Evolutionary conservation across 2,797 vertebrate genomes (phyloP).

Genomic region (Mus spretus): DNA sequence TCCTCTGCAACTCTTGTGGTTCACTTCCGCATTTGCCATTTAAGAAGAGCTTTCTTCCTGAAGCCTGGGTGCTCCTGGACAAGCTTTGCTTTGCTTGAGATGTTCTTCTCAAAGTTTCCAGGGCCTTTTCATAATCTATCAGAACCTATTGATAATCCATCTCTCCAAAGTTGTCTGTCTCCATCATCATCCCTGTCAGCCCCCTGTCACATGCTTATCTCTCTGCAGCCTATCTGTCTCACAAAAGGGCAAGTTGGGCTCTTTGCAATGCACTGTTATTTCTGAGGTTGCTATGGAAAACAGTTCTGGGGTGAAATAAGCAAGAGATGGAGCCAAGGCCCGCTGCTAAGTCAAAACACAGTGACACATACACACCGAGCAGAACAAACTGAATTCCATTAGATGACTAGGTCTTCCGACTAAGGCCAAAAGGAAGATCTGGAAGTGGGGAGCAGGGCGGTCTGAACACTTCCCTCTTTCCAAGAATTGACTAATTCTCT

Average conservation of each 20-base stretch:
- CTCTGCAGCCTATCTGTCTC: neutral
- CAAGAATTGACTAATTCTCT: slow-evolving; percentile 78
- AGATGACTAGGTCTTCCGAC: neutral
- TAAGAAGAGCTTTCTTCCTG: rapidly evolving
- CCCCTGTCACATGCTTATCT: neutral
- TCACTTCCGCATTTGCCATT: neutral
- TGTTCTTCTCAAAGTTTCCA: neutral
- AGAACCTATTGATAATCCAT: neutral
- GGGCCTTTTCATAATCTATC: neutral
- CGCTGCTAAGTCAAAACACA: neutral
- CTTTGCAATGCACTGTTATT: neutral
- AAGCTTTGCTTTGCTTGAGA: neutral
- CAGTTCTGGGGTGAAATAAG: neutral
- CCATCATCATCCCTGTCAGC: neutral
- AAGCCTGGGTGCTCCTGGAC: neutral
- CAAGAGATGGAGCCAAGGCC: neutral
- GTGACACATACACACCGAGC: rapidly evolving
- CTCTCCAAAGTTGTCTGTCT: neutral
- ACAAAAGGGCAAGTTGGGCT: neutral
- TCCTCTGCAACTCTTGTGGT: neutral
- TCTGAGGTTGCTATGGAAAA: neutral
- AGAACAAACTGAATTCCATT: neutral
- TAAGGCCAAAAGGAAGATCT: slow-evolving; percentile 30
- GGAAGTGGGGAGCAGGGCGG: slow-evolving; percentile 42
- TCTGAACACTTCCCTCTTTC: slow-evolving; percentile 69